Base-by-base conservation (phyloP, 2,888 invertebrate species). In the Mechanitis mazaeus region DNA sequence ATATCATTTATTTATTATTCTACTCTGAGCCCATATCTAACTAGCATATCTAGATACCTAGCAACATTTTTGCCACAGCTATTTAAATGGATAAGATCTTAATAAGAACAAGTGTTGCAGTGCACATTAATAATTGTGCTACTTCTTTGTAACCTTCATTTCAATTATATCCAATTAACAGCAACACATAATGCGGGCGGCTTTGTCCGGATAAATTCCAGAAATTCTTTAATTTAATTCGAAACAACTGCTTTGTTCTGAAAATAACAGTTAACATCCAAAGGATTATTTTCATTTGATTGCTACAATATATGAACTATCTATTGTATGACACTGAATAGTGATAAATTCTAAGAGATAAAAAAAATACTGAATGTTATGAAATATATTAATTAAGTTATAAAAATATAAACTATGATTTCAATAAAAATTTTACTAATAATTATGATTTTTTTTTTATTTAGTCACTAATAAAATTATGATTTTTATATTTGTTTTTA, bases 81-180 rank as follows among this genome's bases (percentile, higher is more conserved):
- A 12, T 54, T 33, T 57, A 35, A 42, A 46, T 53, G 54, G 33
- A 54, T 57, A 59, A 64, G 54, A 47, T 60, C 65, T 72, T 60
- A 71, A 71, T 71, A 68, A 60, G 61, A 68, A 69, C 71, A 72
- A 74, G 71, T 74, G 69, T 69, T 60, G 69, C 54, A 64, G 69
- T 69, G 70, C 68, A 69, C 67, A 67, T 63, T 61, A 74, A 64
- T 76, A 78, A 79, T 77, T 74, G 71, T 71, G 65, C 63, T 66
- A 64, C 66, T 67, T 72, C 69, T 71, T 71, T 75, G 70, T 75
- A 77, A 73, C 83, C 82, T 83, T 80, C 80, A 59, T 71, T 71
- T 71, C 80, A 81, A 81, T 85, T 82, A 76, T 68, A 69, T 70
- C 71, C 77, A 81, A 84, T 84, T 68, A 79, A 75, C 74, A 68